phyloP scores from a whole-genome alignment of 2,113 vertebrate species.

The Hypanus sabinus region DNA sequence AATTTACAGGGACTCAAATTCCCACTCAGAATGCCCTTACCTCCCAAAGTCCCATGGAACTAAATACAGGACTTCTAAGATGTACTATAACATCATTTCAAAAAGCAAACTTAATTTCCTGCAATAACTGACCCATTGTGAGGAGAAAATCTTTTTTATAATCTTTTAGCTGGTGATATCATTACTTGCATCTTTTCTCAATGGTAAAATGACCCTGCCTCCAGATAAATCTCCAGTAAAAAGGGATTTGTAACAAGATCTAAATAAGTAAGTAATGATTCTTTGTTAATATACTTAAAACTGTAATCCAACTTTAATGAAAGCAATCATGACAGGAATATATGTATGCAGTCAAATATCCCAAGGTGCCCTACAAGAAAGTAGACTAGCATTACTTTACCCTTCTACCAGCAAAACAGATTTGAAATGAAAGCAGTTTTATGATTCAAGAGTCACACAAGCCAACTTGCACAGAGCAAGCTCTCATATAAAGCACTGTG shows the following conservation, averaged over 20 bases:
- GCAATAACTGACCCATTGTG: neutral
- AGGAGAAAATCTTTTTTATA: neutral
- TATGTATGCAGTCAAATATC: no score
- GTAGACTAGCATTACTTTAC: neutral
- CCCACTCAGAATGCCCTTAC: slow-evolving; percentile 40
- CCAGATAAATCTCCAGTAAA: neutral
- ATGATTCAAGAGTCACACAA: no score
- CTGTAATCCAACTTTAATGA: no score
- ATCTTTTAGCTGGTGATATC: slow-evolving; percentile 39
- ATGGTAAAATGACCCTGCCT: neutral
- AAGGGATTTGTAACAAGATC: no score
- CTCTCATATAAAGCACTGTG: no score
- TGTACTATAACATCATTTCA: slow-evolving; percentile 42
- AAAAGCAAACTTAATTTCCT: slow-evolving; percentile 40
- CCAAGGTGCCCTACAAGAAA: neutral
- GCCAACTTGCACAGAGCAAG: no score
- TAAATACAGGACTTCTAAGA: slow-evolving; percentile 39
- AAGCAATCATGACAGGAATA: no score
- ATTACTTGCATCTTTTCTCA: neutral
- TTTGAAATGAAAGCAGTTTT: no score
- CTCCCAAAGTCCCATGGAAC: slow-evolving; percentile 37
- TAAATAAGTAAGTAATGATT: no score
- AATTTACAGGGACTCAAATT: slow-evolving; percentile 15
- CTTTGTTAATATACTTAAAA: no score
- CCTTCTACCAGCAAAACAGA: neutral